Evolutionary conservation across 2,797 vertebrate species (phyloP), one percentile per base, ranked within the genome.

Genomic region (Chloroceryle inda): DNA sequence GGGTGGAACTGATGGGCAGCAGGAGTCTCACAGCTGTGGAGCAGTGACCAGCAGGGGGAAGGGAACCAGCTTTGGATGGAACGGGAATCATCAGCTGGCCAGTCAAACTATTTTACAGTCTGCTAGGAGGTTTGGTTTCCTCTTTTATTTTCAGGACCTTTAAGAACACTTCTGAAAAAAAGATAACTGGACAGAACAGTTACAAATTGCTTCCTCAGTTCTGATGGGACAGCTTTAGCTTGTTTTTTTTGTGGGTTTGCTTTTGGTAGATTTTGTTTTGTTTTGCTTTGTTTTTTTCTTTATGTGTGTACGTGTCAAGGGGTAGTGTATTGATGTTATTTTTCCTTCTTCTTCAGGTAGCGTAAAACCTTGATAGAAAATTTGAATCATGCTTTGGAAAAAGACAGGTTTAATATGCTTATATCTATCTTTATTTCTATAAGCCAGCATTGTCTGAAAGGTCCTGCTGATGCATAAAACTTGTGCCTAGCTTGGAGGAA

Each of bases 391-490:
- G 86, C 14, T 89, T 95, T 77, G 50, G 27, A 62, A 75, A 88
- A 89, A 47, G 27, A 68, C 15, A 40, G 18, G 17, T 53, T 93
- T 75, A 85, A 79, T 85, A 95, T 94, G 55, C 53, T 45, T 92
- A 20, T 85, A 97, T 97, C 85, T 95, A 71, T 97, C 92, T 97
- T 97, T 88, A 91, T 96, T 97, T 96, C 93, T 94, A 58, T 87
- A 89, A 94, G 81, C 81, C 79, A 96, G 83, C 20, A 69, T 93
- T 71, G 95, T 96, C 95, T 96, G 68, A 90, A 96, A 97, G 82
- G 97, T 97, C 92, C 85, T 97, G 93, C 94, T 97, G 95, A 93
- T 40, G 19, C 83, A 93, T 45, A 89, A 96, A 97, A 96, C 83
- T 91, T 89, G 89, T 96, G 17, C 56, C 72, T 64, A 61, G 53